Base-by-base conservation (phyloP, 2,113 vertebrate species). In the Callionymus lyra region DNA sequence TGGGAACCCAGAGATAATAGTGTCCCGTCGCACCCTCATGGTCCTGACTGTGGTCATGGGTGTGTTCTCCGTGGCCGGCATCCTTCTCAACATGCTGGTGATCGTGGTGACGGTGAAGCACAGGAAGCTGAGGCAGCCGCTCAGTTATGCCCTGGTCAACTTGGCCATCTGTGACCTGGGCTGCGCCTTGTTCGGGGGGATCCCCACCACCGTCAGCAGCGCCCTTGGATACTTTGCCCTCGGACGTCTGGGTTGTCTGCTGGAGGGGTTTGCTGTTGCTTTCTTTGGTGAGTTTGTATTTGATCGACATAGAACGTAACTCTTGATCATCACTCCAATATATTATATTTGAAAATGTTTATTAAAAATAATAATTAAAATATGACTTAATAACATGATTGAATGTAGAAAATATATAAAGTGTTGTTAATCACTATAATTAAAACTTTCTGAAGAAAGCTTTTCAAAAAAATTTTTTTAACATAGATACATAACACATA, bases 81-180 rank as follows among this genome's bases (percentile, higher is more conserved):
- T 87, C 36, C 19, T 84, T 37, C 56, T 85, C 44, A 86, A 86
- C n/a, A 13, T 72, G 13, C 45, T 72, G 2, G 83, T 86, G 46
- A 78, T 86, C 8, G 53, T 70, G 38, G 81, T 85, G 65, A 86
- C 79, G 1, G 12, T 82, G 10, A 75, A 32, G 17, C 63, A 84
- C 67, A 63, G 63, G 6, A 68, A 83, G 50, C 62, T 85, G 5
- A 62, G 68, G 35, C 82, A 85, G 45, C 81, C 84, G 0, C 71
- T 86, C 16, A 87, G 80, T 56, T 86, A 82, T 11, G 82, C 83
- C 6, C 61, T 87, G 56, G 83, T 89, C 1, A 86, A 85, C 62
- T 54, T 85, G 14, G 85, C 82, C 1, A 38, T 85, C 9, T 80
- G 83, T 44, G 82, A 86, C 53, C 73, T 88, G 31, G 84, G 85